These are phyloP conservation scores for Agrochola lychnidis DNA, from an alignment of 2,888 invertebrate species.

Conservation along the genomic window DNA sequence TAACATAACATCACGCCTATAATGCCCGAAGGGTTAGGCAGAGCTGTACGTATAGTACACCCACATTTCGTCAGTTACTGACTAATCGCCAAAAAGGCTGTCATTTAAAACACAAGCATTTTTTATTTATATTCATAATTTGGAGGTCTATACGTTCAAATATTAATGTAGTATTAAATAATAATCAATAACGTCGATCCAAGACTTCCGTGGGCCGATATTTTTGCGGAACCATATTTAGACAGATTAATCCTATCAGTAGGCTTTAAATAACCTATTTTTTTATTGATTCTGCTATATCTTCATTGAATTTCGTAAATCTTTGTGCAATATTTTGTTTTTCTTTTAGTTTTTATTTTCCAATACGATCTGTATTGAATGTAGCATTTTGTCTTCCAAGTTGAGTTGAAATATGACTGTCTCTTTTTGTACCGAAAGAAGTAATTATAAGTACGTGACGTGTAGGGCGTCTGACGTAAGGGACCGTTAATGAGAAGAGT, in stretches of 20 bases:
- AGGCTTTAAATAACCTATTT: slow-evolving; percentile 43
- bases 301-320: slow-evolving; percentile 44
- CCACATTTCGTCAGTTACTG: neutral
- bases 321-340: slow-evolving; percentile 71
- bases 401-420: slow-evolving; percentile 51
- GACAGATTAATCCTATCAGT: slow-evolving; percentile 49
- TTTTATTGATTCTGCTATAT: slow-evolving; percentile 29
- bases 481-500: slow-evolving; percentile 1
- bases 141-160: slow-evolving; percentile 21
- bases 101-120: slow-evolving; percentile 39
- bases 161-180: slow-evolving; percentile 29
- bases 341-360: slow-evolving; percentile 54
- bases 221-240: slow-evolving; percentile 49
- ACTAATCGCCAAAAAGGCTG: slow-evolving; percentile 14
- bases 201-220: slow-evolving; percentile 43
- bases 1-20: neutral
- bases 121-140: slow-evolving; percentile 30
- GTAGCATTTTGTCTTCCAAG: slow-evolving; percentile 74
- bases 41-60: too few relatives aligned
- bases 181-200: slow-evolving; percentile 17
- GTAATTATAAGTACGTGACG: slow-evolving; percentile 36
- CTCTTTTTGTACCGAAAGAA: slow-evolving; percentile 45
- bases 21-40: too few relatives aligned
- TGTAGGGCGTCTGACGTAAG: slow-evolving; percentile 32
- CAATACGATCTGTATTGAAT: slow-evolving; percentile 59